A percentile compares a stretch with the other conserved stretches of the same genome.
Evolutionary conservation across 2,113 vertebrate species (phyloP).

Genomic region (Cebidichthys violaceus): DNA sequence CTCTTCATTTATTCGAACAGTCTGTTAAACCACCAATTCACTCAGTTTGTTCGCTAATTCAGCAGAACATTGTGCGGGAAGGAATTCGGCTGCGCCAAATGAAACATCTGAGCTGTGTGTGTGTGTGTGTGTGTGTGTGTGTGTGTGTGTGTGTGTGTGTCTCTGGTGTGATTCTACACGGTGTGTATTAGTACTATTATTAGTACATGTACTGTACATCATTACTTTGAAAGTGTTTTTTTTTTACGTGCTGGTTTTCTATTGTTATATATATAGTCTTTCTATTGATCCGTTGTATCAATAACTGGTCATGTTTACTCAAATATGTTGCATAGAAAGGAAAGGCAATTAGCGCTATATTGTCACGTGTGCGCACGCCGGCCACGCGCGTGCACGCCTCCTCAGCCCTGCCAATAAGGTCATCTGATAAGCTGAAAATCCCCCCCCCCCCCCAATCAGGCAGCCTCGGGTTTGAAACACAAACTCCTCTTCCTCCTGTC

Average conservation of each 20-base stretch:
- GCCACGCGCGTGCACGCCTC: background rate
- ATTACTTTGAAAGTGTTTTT: background rate
- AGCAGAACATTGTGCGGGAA: background rate
- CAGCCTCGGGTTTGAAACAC: conserved; percentile 22
- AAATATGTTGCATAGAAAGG: background rate
- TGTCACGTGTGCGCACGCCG: background rate
- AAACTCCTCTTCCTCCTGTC: background rate
- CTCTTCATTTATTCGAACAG: background rate
- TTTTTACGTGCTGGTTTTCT: background rate
- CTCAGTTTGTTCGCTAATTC: fast-evolving
- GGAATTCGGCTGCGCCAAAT: conserved; percentile 30
- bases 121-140: too few relatives aligned
- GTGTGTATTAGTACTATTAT: background rate
- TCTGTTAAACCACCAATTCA: fast-evolving
- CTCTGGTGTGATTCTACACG: background rate
- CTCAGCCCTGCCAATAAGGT: conserved; percentile 60
- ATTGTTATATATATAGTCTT: too few relatives aligned
- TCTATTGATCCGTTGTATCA: background rate
- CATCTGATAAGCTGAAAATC: conserved; percentile 78
- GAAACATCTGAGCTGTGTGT: fast-evolving
- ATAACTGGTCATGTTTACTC: background rate
- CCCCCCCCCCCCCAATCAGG: conserved; percentile 26
- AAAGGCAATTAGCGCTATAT: conserved; percentile 8
- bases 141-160: too few relatives aligned
- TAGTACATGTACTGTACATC: background rate